Evolutionary conservation across 30 jellyfish, hydroid and myxozoan genomes (phyloP).

Genomic region (Pelagia noctiluca): DNA sequence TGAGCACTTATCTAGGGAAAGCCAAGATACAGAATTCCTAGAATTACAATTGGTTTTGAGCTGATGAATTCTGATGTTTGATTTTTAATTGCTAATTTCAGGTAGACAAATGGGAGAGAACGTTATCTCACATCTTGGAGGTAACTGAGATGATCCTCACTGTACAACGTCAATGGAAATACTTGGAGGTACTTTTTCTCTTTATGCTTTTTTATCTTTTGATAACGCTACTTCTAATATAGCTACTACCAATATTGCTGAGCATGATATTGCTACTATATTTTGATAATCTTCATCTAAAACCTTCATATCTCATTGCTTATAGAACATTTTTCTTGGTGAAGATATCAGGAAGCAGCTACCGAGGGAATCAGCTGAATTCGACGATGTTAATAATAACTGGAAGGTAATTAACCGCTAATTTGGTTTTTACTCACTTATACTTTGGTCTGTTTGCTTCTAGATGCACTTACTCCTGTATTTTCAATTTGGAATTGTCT

Average conservation of each 20-base stretch:
- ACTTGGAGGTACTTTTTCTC: slow-evolving; percentile 83
- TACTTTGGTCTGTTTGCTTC: neutral
- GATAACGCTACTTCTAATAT: neutral
- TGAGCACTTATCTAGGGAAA: no score
- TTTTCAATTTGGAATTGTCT: slow-evolving; percentile 11
- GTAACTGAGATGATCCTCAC: slow-evolving; percentile 95
- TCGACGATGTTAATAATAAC: slow-evolving; percentile 91
- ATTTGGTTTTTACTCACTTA: neutral
- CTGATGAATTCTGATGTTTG: no score
- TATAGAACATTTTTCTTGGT: slow-evolving; percentile 96
- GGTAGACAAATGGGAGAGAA: slow-evolving; percentile 99
- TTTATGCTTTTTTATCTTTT: neutral
- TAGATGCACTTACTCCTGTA: neutral
- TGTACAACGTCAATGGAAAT: slow-evolving; percentile 99
- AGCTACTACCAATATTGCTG: neutral
- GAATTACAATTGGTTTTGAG: no score
- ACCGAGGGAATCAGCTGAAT: slow-evolving; percentile 99
- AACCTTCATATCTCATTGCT: neutral
- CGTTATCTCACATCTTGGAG: slow-evolving; percentile 92
- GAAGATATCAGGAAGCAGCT: slow-evolving; percentile 99
- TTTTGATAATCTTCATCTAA: no score
- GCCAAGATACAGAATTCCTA: no score
- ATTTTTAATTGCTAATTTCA: slow-evolving; percentile 8
- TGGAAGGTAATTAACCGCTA: slow-evolving; percentile 78
- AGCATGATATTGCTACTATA: neutral